These are phyloP conservation scores for Poeciliopsis retropinna DNA, from an alignment of 2,113 vertebrate species.

Conservation along the genomic window DNA sequence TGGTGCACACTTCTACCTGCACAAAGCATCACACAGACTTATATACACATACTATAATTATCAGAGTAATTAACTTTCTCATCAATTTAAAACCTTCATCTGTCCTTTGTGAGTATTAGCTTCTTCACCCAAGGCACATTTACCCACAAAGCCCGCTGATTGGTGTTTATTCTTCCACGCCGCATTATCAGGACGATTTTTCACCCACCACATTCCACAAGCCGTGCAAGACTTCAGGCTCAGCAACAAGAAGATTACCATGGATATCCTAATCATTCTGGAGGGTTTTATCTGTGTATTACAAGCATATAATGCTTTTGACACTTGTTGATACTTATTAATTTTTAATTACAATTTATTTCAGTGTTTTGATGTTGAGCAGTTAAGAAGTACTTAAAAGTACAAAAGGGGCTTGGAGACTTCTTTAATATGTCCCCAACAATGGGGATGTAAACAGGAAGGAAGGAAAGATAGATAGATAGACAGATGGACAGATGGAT, in stretches of 20 bases:
- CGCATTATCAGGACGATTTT: constrained; percentile 12
- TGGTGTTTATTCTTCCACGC: constrained; percentile 53
- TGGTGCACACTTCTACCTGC: constrained; percentile 2
- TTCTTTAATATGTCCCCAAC: neutral
- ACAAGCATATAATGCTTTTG: constrained; percentile 14
- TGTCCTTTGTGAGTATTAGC: constrained; percentile 62
- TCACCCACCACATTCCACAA: constrained; percentile 12
- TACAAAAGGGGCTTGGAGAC: too few species aligned
- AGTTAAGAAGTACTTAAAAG: neutral
- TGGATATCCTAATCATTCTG: constrained; percentile 16
- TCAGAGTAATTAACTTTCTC: constrained; percentile 72
- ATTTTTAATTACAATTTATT: constrained; percentile 12
- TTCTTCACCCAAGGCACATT: constrained; percentile 61
- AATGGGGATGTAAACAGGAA: neutral
- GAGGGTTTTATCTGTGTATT: constrained; percentile 16
- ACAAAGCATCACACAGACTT: neutral
- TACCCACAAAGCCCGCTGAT: constrained; percentile 58
- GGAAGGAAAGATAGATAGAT: neutral
- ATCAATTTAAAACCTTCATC: constrained; percentile 66
- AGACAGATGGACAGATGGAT: neutral
- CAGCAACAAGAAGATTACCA: constrained; percentile 25
- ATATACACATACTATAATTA: constrained; percentile 59
- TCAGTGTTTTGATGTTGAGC: neutral
- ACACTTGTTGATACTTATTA: neutral
- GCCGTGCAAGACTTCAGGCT: constrained; percentile 2